These are phyloP conservation scores for Pantala flavescens DNA, from an alignment of 1,140 invertebrate species.

Conservation along the genomic window DNA sequence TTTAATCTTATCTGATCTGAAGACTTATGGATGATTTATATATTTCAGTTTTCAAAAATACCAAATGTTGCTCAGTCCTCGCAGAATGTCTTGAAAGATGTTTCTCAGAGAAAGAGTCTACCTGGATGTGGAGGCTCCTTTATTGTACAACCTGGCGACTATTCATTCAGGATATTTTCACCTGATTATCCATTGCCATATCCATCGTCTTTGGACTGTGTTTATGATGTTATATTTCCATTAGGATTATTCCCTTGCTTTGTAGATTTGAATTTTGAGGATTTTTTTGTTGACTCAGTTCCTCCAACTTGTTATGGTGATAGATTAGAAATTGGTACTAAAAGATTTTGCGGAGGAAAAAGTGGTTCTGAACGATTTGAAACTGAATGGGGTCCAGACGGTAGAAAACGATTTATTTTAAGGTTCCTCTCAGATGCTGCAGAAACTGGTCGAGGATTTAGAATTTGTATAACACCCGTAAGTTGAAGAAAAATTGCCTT, in stretches of 20 bases:
- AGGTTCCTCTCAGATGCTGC: background rate
- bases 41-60: too few relatives aligned
- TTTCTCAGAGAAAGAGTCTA: background rate
- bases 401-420: background rate
- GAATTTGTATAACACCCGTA: background rate
- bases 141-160: background rate
- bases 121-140: background rate
- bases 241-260: background rate
- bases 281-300: background rate
- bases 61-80: too few relatives aligned
- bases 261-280: background rate
- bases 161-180: background rate
- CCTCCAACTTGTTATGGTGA: background rate
- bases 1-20: too few relatives aligned
- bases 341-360: background rate
- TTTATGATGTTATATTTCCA: background rate
- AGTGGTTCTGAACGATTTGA: background rate
- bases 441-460: background rate
- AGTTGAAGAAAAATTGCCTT: background rate
- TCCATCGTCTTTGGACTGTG: background rate
- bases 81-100: background rate
- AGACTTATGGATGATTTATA: too few relatives aligned
- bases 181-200: conserved; percentile 2
- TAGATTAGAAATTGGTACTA: background rate
- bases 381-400: background rate